phyloP scores from a whole-genome alignment of 2,113 vertebrate genomes.

The Bolborhynchus lineola region DNA sequence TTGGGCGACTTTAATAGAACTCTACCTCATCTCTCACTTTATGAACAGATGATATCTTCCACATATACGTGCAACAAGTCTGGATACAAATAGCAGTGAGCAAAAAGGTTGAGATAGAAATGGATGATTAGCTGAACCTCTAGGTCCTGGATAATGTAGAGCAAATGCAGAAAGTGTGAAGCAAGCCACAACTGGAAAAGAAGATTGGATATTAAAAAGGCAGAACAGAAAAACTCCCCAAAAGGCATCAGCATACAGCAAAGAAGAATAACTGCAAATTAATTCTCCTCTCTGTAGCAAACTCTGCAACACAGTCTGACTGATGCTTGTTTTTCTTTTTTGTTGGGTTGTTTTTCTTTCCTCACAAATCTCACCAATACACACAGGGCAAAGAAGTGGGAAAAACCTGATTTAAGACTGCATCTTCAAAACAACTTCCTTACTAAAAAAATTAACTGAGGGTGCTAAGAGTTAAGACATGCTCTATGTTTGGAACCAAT shows the following conservation, averaged over 20 bases:
- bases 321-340: background rate
- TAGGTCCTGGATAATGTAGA: background rate
- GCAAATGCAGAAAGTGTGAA: background rate
- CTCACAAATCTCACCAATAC: background rate
- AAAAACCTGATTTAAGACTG: constrained; percentile 18
- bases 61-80: constrained; percentile 19
- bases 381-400: background rate
- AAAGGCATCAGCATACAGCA: background rate
- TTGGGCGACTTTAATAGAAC: constrained; percentile 14
- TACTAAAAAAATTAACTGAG: constrained; percentile 6
- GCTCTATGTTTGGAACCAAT: background rate
- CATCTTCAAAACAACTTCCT: background rate
- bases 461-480: background rate
- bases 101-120: constrained; percentile 32
- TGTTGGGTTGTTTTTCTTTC: background rate
- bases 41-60: constrained; percentile 40
- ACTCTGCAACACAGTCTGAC: background rate
- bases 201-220: constrained; percentile 36
- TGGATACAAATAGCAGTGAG: constrained; percentile 12
- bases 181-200: constrained; percentile 22
- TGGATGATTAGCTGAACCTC: constrained; percentile 26
- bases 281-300: background rate
- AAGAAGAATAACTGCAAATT: constrained; percentile 46
- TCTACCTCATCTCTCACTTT: constrained; percentile 33
- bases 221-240: constrained; percentile 24